phyloP scores from a whole-genome alignment of 1,140 invertebrate genomes.

The Popillia japonica region DNA sequence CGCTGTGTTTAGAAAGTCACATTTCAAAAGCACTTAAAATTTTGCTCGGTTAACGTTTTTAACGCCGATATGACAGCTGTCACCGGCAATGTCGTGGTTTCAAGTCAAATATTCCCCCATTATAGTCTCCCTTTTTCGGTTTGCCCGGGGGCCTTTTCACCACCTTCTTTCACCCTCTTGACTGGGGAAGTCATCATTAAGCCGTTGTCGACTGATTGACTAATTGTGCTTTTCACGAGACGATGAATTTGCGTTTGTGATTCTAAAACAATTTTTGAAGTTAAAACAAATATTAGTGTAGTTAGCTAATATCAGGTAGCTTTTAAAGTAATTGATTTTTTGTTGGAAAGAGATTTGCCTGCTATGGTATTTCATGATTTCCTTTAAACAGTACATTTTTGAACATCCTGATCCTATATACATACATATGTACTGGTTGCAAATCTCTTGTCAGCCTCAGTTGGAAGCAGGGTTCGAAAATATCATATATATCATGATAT shows the following conservation, averaged over 20 bases:
- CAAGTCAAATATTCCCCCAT: constrained; percentile 42
- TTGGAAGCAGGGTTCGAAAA: no score
- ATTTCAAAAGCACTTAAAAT: constrained; percentile 40
- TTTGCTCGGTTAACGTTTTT: constrained; percentile 44
- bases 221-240: constrained; percentile 44
- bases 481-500: no score
- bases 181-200: constrained; percentile 40
- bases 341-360: no score
- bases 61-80: constrained; percentile 47
- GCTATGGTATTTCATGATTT: no score
- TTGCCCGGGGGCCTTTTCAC: constrained; percentile 41
- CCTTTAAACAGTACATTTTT: no score
- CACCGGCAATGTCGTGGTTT: constrained; percentile 48
- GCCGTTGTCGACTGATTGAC: constrained; percentile 48
- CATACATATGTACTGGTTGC: no score
- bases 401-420: no score
- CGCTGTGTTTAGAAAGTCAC: constrained; percentile 17
- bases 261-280: not conserved
- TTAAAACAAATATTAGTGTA: not conserved
- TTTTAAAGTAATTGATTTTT: no score
- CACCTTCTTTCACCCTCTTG: constrained; percentile 36
- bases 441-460: no score
- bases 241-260: not conserved
- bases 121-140: constrained; percentile 40
- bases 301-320: no score